A percentile compares a stretch with the other conserved stretches of the same genome.
Evolutionary conservation across 2,888 invertebrate genomes (phyloP).

Genomic region (Punctoribates punctum): DNA sequence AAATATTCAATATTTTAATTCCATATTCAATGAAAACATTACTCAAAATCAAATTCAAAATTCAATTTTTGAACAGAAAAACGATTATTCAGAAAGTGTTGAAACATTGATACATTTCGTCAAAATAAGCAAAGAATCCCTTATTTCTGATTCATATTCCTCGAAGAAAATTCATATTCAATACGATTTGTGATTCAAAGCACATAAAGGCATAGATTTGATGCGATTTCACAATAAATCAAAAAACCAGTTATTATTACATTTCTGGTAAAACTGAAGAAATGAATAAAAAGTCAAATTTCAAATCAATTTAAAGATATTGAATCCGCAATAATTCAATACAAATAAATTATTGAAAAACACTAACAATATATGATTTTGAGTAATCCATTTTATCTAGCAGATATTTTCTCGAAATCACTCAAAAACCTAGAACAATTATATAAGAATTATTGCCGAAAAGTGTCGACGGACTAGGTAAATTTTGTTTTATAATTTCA

Average conservation of each 20-base stretch:
- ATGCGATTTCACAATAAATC: not conserved
- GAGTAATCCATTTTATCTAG: too few species aligned
- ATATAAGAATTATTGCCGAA: too few species aligned
- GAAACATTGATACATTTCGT: constrained; percentile 22
- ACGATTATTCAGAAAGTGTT: not conserved
- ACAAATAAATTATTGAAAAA: not conserved
- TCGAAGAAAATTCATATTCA: not conserved
- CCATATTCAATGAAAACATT: too few species aligned
- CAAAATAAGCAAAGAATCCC: constrained; percentile 1
- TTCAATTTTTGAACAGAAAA: too few species aligned
- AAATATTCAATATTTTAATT: too few species aligned
- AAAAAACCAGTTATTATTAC: not conserved
- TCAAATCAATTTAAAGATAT: not conserved
- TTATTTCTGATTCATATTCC: not conserved
- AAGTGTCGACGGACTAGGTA: too few species aligned
- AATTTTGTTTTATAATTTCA: too few species aligned
- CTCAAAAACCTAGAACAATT: too few species aligned
- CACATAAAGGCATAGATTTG: not conserved
- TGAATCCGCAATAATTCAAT: not conserved
- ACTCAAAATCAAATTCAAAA: too few species aligned
- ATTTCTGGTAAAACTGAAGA: not conserved
- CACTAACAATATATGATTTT: too few species aligned
- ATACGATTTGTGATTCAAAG: not conserved
- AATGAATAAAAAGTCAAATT: not conserved
- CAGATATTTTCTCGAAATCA: too few species aligned